Percentiles rank a stretch among this genome's conserved stretches.
Evolutionary conservation across 2,113 vertebrate genomes (phyloP).

Genomic region (Fregetta grallaria): DNA sequence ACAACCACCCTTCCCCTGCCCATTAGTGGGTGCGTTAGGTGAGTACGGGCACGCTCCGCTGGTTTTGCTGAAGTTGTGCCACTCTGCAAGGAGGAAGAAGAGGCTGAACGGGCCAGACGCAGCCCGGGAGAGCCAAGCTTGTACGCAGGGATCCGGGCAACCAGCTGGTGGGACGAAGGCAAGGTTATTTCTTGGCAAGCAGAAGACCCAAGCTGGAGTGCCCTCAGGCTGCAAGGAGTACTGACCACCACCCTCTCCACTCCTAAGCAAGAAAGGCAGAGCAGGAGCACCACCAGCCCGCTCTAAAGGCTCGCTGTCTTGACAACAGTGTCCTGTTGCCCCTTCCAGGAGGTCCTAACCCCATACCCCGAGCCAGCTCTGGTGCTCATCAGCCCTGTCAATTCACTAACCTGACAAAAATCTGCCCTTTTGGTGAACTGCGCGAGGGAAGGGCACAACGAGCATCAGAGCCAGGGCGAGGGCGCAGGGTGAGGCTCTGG

Average conservation of each 20-base stretch:
- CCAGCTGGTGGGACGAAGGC: neutral
- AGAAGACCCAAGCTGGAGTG: neutral
- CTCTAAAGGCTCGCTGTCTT: neutral
- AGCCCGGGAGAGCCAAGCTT: neutral
- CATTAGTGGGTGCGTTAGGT: fast-evolving
- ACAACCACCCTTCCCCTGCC: neutral
- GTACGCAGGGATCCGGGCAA: neutral
- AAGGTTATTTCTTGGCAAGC: neutral
- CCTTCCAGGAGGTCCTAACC: neutral
- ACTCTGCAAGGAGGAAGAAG: neutral
- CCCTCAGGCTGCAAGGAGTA: neutral
- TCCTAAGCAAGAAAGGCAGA: neutral
- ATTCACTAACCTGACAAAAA: neutral
- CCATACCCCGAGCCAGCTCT: neutral
- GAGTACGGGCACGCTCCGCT: fast-evolving
- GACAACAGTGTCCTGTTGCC: neutral
- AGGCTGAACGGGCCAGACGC: neutral
- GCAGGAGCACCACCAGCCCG: neutral
- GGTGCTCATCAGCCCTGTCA: neutral
- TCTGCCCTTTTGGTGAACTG: neutral
- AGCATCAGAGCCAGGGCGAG: neutral
- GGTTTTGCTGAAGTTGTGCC: neutral
- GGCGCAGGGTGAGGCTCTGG: neutral
- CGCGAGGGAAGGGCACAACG: fast-evolving
- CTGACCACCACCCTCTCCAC: too few species aligned